Conservation (phyloP, 2,113 vertebrate genomes). For the Spilogale gracilis region DNA sequence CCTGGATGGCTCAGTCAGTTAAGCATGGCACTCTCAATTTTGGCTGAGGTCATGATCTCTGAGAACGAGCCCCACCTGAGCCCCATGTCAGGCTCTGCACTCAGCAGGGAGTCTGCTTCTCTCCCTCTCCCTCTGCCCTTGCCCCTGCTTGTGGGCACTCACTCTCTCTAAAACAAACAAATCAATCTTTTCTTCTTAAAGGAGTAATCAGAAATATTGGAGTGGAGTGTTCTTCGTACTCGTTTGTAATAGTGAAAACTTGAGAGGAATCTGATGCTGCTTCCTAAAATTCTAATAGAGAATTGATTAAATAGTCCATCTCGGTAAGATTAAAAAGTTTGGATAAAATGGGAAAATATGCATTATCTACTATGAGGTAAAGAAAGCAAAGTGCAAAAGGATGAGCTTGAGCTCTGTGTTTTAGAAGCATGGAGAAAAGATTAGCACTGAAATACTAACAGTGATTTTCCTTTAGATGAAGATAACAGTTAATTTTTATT, state of each 20-base stretch:
- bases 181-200: no score
- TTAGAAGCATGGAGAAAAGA: neutral
- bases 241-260: neutral
- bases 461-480: neutral
- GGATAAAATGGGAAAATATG: neutral
- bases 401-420: neutral
- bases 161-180: neutral
- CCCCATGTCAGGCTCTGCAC: accelerated
- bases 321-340: neutral
- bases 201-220: neutral
- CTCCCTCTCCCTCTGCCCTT: neutral
- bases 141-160: neutral
- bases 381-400: neutral
- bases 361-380: neutral
- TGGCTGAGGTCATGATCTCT: neutral
- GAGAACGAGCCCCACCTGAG: neutral
- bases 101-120: neutral
- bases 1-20: neutral
- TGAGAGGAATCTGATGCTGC: neutral
- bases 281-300: neutral
- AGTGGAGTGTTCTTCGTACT: neutral
- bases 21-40: neutral
- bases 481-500: neutral
- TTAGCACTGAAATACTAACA: neutral
- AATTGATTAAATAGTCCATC: neutral